Base-by-base conservation (phyloP, 2,113 vertebrate species). In the Microtus pennsylvanicus region DNA sequence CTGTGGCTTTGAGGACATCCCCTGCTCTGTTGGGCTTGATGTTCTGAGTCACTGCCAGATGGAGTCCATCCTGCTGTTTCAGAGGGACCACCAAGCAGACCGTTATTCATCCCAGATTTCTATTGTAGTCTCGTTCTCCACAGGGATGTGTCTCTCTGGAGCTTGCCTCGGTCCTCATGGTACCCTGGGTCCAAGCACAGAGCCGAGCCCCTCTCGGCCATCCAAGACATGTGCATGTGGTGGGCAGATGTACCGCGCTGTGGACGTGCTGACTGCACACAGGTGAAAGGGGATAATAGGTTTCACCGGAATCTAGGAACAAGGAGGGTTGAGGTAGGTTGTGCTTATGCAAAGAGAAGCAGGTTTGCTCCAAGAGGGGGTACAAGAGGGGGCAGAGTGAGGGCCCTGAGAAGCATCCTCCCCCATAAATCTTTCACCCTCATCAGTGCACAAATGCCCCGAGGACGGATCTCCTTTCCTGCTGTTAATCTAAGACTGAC, bases 41-140 rank as follows among this genome's bases (percentile, higher is more conserved):
- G 77, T 92, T 90, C 90, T 24, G 63, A 97, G 63, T 72, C 91
- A 76, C 86, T 95, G 93, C 96, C 91, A 96, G 96, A 88, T 45
- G 42, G 77, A 78, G 1, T 91, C 35, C 38, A 77, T 97, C 42
- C 35, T 77, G 26, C 13, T 80, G 12, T 92, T 92, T 83, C 67
- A 63, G 50, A 52, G 50, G 50, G 50, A 52, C 50, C 12, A 52
- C 50, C 50, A 52, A 14, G 19, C 0, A 0, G 90, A 96, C 4
- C 8, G 2, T 58, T 30, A 21, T 11, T 89, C 8, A 30, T 61
- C 63, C 72, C 88, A 38, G 86, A 93, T 92, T 47, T 89, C 87
- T 85, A 0, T 0, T 17, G 2, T 7, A 38, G 74, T 7, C 83
- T 81, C n/a, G 5, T 76, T 91, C 96, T 92, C 76, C 55, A 3